A percentile compares a stretch with the other conserved stretches of the same genome.
These are phyloP conservation scores for Zaprionus bogoriensis DNA, from an alignment of 2,888 invertebrate genomes.

Conservation along the genomic window DNA sequence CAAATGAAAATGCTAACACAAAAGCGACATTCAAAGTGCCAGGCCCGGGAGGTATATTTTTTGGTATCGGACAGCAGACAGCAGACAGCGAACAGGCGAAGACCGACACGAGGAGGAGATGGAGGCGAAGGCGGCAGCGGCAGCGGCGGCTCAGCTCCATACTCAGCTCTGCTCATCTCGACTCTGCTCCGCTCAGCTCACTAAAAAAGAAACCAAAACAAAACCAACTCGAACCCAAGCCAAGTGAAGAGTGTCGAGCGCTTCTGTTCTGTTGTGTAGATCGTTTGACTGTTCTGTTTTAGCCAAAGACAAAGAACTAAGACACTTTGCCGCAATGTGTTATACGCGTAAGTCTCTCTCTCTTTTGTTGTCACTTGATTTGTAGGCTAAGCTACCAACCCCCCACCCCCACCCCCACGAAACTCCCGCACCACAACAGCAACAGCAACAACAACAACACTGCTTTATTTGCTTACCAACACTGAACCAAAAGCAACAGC, in stretches of 20 bases:
- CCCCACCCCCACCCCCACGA: slow-evolving; percentile 6
- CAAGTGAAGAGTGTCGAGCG: slow-evolving; percentile 34
- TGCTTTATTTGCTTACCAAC: slow-evolving; percentile 60
- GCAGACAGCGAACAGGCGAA: slow-evolving; percentile 44
- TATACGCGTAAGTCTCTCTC: slow-evolving; percentile 79
- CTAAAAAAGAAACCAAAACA: no score
- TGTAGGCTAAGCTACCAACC: slow-evolving; percentile 58
- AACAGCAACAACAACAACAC: slow-evolving; percentile 36
- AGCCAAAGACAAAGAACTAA: slow-evolving; percentile 67
- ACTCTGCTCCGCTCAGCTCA: slow-evolving; percentile 18
- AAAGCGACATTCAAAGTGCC: slow-evolving; percentile 34
- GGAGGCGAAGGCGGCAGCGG: no score
- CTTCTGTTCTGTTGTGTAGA: slow-evolving; percentile 42
- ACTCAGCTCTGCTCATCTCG: slow-evolving; percentile 42
- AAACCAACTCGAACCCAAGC: neutral
- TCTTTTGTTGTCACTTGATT: slow-evolving; percentile 58
- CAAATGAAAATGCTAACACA: slow-evolving; percentile 50
- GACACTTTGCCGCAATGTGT: slow-evolving; percentile 75
- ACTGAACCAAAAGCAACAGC: slow-evolving; percentile 38
- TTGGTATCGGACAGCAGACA: slow-evolving; percentile 66
- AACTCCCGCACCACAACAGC: neutral
- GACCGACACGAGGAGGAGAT: slow-evolving; percentile 36
- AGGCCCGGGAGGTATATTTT: slow-evolving; percentile 55
- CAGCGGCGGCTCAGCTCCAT: slow-evolving; percentile 24
- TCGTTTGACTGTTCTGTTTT: slow-evolving; percentile 57